These are phyloP conservation scores for Lycaon pictus DNA, from an alignment of 2,113 vertebrate species.

Conservation along the genomic window DNA sequence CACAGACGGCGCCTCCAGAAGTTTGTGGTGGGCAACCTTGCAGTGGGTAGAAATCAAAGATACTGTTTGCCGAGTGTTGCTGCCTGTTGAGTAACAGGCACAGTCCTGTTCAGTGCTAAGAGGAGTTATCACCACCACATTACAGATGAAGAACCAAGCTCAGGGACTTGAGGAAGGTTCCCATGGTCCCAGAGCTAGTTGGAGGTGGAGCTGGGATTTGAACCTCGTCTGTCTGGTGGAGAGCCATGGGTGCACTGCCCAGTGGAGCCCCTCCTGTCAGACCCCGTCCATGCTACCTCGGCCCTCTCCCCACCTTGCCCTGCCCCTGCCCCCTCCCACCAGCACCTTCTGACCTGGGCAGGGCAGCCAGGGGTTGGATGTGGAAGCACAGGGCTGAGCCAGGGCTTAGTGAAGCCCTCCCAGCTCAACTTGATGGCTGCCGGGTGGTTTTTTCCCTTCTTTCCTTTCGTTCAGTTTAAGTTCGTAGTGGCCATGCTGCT, in stretches of 20 bases:
- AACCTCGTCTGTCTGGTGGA: neutral
- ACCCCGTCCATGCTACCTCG: fast-evolving
- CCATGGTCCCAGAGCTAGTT: neutral
- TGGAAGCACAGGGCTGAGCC: neutral
- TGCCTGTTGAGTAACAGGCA: neutral
- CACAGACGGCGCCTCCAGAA: neutral
- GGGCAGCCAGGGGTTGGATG: neutral
- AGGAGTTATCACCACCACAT: no score
- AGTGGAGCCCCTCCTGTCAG: neutral
- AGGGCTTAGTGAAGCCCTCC: neutral
- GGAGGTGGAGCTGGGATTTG: neutral
- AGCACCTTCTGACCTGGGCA: neutral
- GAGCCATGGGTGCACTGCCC: neutral
- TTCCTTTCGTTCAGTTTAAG: neutral
- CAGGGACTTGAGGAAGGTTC: neutral
- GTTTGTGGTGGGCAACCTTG: neutral
- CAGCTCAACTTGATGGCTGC: neutral
- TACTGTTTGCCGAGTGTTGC: neutral
- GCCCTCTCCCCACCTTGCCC: fast-evolving
- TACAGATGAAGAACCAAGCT: neutral
- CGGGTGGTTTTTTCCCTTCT: no score
- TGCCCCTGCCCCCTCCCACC: fast-evolving
- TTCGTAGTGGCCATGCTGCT: neutral
- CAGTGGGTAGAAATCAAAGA: neutral
- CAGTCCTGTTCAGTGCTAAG: no score